Evolutionary conservation across 2,113 vertebrate genomes (phyloP), one percentile per base, ranked within the genome.

Genomic region (Ia io): DNA sequence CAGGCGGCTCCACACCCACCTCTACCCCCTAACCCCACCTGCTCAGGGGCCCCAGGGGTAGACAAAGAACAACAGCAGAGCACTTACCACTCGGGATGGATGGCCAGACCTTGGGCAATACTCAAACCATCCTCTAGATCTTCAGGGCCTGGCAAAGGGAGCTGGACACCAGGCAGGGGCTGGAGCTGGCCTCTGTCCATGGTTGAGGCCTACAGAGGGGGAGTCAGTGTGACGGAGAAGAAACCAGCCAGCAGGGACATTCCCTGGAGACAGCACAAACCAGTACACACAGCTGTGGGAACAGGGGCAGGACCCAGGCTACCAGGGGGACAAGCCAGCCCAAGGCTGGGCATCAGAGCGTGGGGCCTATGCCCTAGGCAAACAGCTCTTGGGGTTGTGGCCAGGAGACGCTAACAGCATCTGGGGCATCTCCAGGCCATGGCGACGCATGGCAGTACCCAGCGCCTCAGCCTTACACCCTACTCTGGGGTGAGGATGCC

Each of bases 141-240:
- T 83, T 87, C 51, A 13, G 80, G 65, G 32, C 73, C 40, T 30
- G 42, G 83, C 65, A 79, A 65, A 70, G n/a, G 49, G 35, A 70
- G 61, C 71, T 9, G 53, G 69, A 82, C 16, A 28, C 95, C 90
- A 80, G 56, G 88, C 89, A 51, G 56, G 80, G 63, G 94, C 88
- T 13, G 74, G 94, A 70, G 59, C 86, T 86, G 95, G 96, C 82
- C 90, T 97, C 89, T 88, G 94, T 96, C 91, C 94, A 94, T 79
- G 30, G 94, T 73, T 89, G 90, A 63, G n/a, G 74, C 83, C 97
- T 98, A 44, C 0, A 2, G 65, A 83, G 65, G 37, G 69, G 93
- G 71, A 94, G 69, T 22, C 3, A 8, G 10, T 9, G 6, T 96
- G 56, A 97, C 71, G 12, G 35, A 70, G 35, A 42, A 84, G 76